These are phyloP conservation scores for Sarcophaga subvicina DNA, from an alignment of 2,888 invertebrate genomes.

Conservation along the genomic window DNA sequence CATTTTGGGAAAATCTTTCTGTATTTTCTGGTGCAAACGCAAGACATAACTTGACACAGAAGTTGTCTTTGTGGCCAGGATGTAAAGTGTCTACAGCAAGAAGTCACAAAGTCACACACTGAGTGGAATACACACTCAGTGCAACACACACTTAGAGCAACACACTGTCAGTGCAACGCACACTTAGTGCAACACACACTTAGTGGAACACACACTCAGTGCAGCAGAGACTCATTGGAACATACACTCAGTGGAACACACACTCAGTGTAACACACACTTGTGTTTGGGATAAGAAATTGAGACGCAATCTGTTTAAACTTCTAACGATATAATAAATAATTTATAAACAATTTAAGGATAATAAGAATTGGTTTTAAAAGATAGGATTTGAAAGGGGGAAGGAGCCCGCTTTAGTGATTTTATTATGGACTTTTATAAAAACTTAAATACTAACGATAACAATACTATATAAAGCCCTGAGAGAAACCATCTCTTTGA, in stretches of 20 bases:
- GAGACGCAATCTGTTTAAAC: constrained; percentile 4
- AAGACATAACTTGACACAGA: constrained; percentile 46
- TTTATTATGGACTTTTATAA: neutral
- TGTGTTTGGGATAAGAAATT: neutral
- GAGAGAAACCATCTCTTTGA: neutral
- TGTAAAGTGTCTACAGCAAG: constrained; percentile 28
- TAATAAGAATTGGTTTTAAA: neutral
- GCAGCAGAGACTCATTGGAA: neutral
- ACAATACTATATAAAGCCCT: neutral
- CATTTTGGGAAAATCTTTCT: constrained; percentile 21
- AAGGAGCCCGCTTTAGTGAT: neutral
- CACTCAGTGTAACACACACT: neutral
- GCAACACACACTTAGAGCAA: constrained; percentile 4
- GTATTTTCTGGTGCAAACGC: constrained; percentile 25
- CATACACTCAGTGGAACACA: neutral
- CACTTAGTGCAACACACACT: constrained; percentile 4
- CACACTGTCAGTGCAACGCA: neutral
- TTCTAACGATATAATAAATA: constrained; percentile 6
- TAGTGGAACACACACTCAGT: constrained; percentile 21
- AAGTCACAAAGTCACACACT: constrained; percentile 56
- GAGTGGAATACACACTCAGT: neutral
- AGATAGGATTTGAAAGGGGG: neutral
- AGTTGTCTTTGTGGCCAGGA: constrained; percentile 49
- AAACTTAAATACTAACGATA: constrained; percentile 7
- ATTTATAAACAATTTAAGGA: constrained; percentile 20